Evolutionary conservation across 2,797 vertebrate species (phyloP), one percentile per base, ranked within the genome.

Genomic region (Anabas testudineus): DNA sequence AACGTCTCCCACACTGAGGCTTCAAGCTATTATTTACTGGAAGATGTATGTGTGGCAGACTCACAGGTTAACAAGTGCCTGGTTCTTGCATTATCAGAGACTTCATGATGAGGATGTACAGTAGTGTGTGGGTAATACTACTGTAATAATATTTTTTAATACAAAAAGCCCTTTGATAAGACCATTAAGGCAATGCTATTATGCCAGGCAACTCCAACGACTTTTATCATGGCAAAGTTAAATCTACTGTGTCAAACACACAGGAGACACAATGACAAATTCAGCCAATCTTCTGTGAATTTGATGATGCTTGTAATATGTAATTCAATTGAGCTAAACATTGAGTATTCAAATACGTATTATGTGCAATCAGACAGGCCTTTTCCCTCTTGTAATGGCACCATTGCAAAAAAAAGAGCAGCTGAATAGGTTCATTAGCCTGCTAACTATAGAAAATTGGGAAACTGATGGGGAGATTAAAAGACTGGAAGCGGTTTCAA

Each of bases 201-300:
- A 90, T 45, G 4, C 62, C 62, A 71, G 51, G 54, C n/a, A 37
- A 74, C 60, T 78, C 73, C 68, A 76, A 62, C 67, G 49, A 68
- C 68, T 83, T 78, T 84, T 83, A 80, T 84, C 72, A 80, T 7
- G 16, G 71, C 71, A 72, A 78, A 83, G 82, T 80, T 88, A 88
- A 91, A 92, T 92, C 80, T 91, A 87, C 65, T 83, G 83, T 90
- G 62, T 85, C 81, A 87, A 83, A 91, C 87, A 80, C 67, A 51
- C 51, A 73, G 53, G 70, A 72, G 76, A 71, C 60, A 63, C 63
- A 71, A 76, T 61, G 79, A 76, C 30, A 52, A 42, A 71, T 58
- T 65, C 54, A 60, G 60, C 63, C 43, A 60, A 30, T 68, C 67
- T 47, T 48, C 70, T 64, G 49, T 28, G 71, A 69, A 79, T 87